Evolutionary conservation across 2,113 vertebrate genomes (phyloP), one percentile per base, ranked within the genome.

Genomic region (Gasterosteus nipponicus): DNA sequence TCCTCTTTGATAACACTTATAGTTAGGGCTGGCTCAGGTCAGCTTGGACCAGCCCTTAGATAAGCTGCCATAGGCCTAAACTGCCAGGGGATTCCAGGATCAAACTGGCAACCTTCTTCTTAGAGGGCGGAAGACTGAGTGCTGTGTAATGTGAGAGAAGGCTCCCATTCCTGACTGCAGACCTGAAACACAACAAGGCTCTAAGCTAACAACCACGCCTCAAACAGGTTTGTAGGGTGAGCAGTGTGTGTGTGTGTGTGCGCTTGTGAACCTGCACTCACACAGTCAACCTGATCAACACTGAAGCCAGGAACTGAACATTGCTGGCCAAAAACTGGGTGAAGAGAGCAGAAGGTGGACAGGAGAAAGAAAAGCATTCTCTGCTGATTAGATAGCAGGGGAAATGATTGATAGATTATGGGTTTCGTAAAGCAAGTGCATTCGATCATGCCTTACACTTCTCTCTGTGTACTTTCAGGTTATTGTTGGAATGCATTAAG

Each of bases 131-230:
- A 38, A 15, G 10, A 38, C 12, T 44, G 11, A 18, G 9, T 41
- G 6, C 35, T 22, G 29, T 4, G 1, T 14, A 12, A 38, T 51
- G 15, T 35, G 42, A 35, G n/a, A 19, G 9, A 8, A 15, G 54
- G 14, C 18, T 18, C 10, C n/a, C 33, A 68, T 59, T 14, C 10
- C 67, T 12, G 3, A 26, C 33, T 42, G 58, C 29, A 39, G 49
- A 64, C 75, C 59, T 81, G 81, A 81, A 78, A 81, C 56, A 42
- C 73, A 54, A 57, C 63, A 71, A 51, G 9, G 41, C 4, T 22
- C 60, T 69, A 33, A 51, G 56, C 22, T 22, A 11, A 65, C n/a
- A 72, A 62, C 73, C 85, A 84, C 86, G 81, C 90, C 91, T 81
- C 38, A 16, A 8, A 58, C 56, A 64, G 77, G 70, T 78, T 86